Evolutionary conservation across 2,797 vertebrate species (phyloP).

Genomic region (Anas bahamensis): DNA sequence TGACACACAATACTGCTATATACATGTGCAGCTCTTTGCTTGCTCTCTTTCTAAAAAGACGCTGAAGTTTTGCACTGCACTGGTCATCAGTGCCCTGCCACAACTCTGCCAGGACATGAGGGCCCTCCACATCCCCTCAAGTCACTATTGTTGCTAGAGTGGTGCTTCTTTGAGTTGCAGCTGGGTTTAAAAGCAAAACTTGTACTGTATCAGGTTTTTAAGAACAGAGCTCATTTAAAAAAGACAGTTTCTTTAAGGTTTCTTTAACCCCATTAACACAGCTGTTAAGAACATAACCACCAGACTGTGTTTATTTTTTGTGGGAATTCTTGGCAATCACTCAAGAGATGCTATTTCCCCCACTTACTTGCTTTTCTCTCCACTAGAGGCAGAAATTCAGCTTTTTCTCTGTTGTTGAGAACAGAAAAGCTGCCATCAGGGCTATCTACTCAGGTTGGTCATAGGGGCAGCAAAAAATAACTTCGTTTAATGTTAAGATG

Average conservation of each 20-base stretch:
- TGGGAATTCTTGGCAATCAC: constrained; percentile 69
- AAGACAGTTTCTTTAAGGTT: constrained; percentile 67
- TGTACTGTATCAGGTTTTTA: background rate
- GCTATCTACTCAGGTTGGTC: background rate
- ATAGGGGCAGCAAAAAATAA: background rate
- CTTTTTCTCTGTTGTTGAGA: background rate
- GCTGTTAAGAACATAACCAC: constrained; percentile 70
- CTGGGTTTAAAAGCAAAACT: constrained; percentile 25
- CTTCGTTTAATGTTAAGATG: background rate
- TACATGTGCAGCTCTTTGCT: background rate
- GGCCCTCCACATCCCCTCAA: accelerated
- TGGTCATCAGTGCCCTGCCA: background rate
- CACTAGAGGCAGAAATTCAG: constrained; percentile 52
- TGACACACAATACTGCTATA: accelerated
- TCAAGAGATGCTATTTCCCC: constrained; percentile 61
- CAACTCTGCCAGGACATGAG: background rate
- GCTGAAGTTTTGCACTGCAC: background rate
- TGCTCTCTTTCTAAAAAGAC: background rate
- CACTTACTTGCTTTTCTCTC: constrained; percentile 32
- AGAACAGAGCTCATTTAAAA: constrained; percentile 43
- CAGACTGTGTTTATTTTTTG: constrained; percentile 73
- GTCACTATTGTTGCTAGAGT: background rate
- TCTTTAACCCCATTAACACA: constrained; percentile 70
- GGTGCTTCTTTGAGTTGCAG: background rate
- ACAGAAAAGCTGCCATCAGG: background rate